Evolutionary conservation across 2,888 invertebrate species (phyloP).

Genomic region (Parascotia fuliginaria): DNA sequence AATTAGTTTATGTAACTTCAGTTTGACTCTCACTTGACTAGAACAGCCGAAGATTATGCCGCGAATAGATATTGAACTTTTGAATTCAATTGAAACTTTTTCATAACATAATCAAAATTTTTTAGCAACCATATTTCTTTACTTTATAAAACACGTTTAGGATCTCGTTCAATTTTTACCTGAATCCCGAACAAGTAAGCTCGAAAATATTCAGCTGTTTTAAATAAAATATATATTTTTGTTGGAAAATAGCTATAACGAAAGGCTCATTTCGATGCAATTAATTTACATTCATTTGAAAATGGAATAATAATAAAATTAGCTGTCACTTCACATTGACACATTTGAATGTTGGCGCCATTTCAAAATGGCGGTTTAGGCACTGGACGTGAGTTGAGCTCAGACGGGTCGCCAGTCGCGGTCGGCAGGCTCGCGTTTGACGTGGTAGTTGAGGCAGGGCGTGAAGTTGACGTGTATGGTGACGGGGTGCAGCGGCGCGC

Average conservation of each 20-base stretch:
- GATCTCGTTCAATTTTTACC: background rate
- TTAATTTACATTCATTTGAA: background rate
- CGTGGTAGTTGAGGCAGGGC: constrained; percentile 73
- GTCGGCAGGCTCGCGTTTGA: constrained; percentile 67
- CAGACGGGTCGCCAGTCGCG: constrained; percentile 64
- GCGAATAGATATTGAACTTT: constrained; percentile 5
- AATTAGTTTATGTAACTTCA: constrained; percentile 10
- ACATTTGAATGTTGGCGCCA: constrained; percentile 27
- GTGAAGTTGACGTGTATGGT: constrained; percentile 95
- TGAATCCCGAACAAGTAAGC: constrained; percentile 5
- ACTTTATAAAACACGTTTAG: background rate
- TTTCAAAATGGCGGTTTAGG: constrained; percentile 18
- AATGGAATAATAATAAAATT: constrained; percentile 4
- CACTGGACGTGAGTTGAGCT: constrained; percentile 25
- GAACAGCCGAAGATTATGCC: constrained; percentile 36
- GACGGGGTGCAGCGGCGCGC: constrained; percentile 92
- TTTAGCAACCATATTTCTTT: no score
- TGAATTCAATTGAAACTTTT: constrained; percentile 1
- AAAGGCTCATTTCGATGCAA: constrained; percentile 7
- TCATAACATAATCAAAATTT: background rate
- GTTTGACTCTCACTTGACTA: constrained; percentile 38
- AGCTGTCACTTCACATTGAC: constrained; percentile 37
- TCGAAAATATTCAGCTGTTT: constrained; percentile 27
- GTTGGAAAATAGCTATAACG: constrained; percentile 14
- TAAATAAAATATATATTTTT: constrained; percentile 19